Evolutionary conservation across 2,888 invertebrate genomes (phyloP).

Genomic region (Luffia ferchaultella): DNA sequence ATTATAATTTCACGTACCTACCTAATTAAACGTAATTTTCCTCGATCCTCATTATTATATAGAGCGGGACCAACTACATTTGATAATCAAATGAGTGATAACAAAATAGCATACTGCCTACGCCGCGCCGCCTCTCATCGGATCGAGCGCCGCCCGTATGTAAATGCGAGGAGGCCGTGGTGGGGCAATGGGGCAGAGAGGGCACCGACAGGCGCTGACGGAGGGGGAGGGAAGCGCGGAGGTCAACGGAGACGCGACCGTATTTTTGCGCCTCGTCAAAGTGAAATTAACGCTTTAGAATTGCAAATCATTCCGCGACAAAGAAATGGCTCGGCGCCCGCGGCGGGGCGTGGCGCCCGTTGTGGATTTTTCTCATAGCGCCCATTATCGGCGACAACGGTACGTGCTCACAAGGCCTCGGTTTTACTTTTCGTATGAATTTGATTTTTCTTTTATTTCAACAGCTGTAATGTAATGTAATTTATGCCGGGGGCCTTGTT

Average conservation of each 20-base stretch:
- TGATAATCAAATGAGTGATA: too few relatives aligned
- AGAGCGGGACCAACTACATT: too few relatives aligned
- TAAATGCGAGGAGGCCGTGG: slow-evolving; percentile 46
- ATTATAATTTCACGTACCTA: too few relatives aligned
- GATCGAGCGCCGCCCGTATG: slow-evolving; percentile 54
- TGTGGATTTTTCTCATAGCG: slow-evolving; percentile 56
- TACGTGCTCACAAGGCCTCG: slow-evolving; percentile 2
- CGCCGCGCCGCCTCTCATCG: slow-evolving; percentile 18
- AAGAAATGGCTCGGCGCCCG: slow-evolving; percentile 45
- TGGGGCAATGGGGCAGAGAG: slow-evolving; percentile 21
- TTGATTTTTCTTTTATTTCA: slow-evolving; percentile 28
- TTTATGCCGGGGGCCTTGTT: too few relatives aligned
- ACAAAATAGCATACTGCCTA: neutral
- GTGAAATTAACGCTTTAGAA: slow-evolving; percentile 61
- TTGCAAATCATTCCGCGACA: slow-evolving; percentile 58
- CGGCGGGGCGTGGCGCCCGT: slow-evolving; percentile 24
- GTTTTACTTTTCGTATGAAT: slow-evolving; percentile 20
- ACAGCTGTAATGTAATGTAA: too few relatives aligned
- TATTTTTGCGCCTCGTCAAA: slow-evolving; percentile 61
- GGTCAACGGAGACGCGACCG: slow-evolving; percentile 38
- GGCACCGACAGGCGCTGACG: slow-evolving; percentile 23
- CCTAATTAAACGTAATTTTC: too few relatives aligned
- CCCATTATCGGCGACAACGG: slow-evolving; percentile 32
- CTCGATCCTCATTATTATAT: too few relatives aligned
- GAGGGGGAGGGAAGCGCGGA: slow-evolving; percentile 31